Conservation (phyloP, 2,888 invertebrate genomes). For the Bruchidius siliquastri region DNA sequence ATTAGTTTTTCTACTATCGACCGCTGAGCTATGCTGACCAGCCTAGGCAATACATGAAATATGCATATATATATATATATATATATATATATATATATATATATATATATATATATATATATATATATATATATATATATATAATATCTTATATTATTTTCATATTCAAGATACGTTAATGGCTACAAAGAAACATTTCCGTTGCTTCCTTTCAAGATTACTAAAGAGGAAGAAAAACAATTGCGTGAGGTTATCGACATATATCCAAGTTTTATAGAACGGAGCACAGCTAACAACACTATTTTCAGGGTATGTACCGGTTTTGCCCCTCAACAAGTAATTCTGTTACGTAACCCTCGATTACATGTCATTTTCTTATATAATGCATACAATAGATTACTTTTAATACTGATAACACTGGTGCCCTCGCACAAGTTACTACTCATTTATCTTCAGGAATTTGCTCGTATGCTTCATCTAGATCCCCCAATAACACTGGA, state of each 20-base stretch:
- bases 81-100: too few relatives aligned
- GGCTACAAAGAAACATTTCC: background rate
- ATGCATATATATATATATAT: too few relatives aligned
- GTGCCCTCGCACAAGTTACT: too few relatives aligned
- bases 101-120: too few relatives aligned
- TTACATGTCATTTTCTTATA: too few relatives aligned
- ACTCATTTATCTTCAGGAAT: background rate
- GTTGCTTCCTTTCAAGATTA: conserved; percentile 12
- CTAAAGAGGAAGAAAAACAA: conserved; percentile 2
- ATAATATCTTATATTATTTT: background rate
- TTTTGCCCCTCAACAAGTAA: background rate
- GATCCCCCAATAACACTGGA: conserved; percentile 15
- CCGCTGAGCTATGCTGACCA: too few relatives aligned
- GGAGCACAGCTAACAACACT: background rate
- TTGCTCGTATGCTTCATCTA: conserved; percentile 6
- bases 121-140: too few relatives aligned
- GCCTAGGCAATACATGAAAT: too few relatives aligned
- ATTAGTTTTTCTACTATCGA: too few relatives aligned
- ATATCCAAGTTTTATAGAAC: conserved; percentile 13
- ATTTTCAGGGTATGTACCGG: background rate
- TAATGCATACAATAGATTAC: too few relatives aligned
- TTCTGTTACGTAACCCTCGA: too few relatives aligned
- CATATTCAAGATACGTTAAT: background rate
- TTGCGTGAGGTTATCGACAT: conserved; percentile 7
- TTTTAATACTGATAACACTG: too few relatives aligned